phyloP scores from a whole-genome alignment of 2,113 vertebrate species.

The Trichechus manatus region DNA sequence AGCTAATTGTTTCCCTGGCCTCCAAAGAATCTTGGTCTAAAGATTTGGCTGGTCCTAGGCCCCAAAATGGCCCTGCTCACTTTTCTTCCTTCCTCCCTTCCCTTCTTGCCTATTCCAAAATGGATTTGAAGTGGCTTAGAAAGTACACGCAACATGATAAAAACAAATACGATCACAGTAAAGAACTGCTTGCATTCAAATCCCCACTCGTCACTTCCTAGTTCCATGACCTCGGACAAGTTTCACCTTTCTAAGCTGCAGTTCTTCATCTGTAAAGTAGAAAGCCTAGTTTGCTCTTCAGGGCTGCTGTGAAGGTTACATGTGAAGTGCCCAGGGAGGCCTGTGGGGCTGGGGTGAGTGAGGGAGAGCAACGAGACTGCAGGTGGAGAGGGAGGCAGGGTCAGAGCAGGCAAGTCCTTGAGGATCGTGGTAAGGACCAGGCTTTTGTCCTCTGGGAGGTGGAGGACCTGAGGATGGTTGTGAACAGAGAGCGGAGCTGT shows the following conservation, averaged over 20 bases:
- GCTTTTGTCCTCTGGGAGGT: not conserved
- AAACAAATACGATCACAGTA: not conserved
- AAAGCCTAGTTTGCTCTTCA: not conserved
- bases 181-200: not conserved
- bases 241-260: not conserved
- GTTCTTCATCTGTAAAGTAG: not conserved
- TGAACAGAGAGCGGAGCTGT: not conserved
- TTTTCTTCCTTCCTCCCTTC: not conserved
- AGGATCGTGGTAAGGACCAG: accelerated
- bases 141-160: not conserved
- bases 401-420: accelerated
- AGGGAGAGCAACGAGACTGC: not conserved
- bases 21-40: not conserved
- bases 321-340: not conserved
- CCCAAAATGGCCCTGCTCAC: not conserved
- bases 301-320: not conserved
- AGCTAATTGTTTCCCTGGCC: not conserved
- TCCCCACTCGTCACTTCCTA: not conserved
- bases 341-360: too few species aligned
- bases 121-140: not conserved
- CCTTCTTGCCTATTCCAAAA: not conserved
- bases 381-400: not conserved
- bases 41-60: not conserved
- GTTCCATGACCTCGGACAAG: not conserved
- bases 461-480: accelerated